Base-by-base conservation (phyloP, 2,113 vertebrate genomes). In the Bagarius yarrelli region DNA sequence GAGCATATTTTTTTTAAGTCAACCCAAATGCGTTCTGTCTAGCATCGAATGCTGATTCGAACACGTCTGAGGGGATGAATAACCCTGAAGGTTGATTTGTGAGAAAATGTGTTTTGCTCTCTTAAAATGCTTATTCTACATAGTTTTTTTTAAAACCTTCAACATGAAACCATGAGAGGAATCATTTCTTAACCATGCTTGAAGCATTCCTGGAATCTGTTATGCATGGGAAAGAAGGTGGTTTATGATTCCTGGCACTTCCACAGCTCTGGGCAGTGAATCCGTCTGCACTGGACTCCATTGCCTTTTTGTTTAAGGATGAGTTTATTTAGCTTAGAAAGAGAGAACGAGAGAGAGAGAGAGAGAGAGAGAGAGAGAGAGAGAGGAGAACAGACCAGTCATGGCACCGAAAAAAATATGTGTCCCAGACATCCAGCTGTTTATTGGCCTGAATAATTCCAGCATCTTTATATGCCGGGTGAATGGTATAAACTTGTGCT, bases 31-130 rank as follows among this genome's bases (percentile, higher is more conserved):
- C 70, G 32, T 59, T 75, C 63, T 53, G 56, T 55, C 27, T 44
- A 69, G 50, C 30, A 78, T 61, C 55, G 30, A 70, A 71, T 50
- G 36, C 64, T 72, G 64, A 80, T 77, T 60, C 56, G 27, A 77
- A 85, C 69, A 70, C 72, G 81, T 79, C 72, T 80, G 72, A 67
- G 56, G 72, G 59, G 81, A 77, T 75, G 66, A 85, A 85, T 70
- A 67, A 76, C 70, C 69, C 64, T 77, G 14, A 72, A 60, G 57
- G 34, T 55, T 76, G 73, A 61, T 83, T 76, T 85, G 78, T n/a
- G 36, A 53, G 77, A 80, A 84, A 85, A 79, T 82, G 57, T 79
- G 64, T 80, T 81, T 47, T 82, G 81, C 71, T 64, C 64, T 72
- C 57, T 2, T 71, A 76, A 80, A 63, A 59, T 82, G 77, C 81